phyloP scores from a whole-genome alignment of 2,113 vertebrate genomes.

The Rutilus rutilus region DNA sequence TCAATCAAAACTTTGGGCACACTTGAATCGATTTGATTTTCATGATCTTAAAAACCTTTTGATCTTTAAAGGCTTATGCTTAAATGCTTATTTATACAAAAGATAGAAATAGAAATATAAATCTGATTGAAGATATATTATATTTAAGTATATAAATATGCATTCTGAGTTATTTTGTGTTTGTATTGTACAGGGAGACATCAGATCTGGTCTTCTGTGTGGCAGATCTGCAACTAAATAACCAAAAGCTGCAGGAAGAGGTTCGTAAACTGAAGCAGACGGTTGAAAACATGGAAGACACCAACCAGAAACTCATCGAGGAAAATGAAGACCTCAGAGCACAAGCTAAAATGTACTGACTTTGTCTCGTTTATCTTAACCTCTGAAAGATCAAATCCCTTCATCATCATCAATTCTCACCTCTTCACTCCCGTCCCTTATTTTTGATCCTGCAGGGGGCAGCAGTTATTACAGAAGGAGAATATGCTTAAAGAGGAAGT shows the following conservation, averaged over 20 bases:
- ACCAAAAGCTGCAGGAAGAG: constrained; percentile 87
- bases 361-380: background rate
- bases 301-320: constrained; percentile 79
- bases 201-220: constrained; percentile 85
- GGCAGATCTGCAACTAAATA: constrained; percentile 85
- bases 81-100: background rate
- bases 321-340: constrained; percentile 77
- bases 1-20: background rate
- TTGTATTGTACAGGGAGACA: constrained; percentile 76
- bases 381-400: background rate
- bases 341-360: constrained; percentile 79
- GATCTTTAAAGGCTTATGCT: background rate
- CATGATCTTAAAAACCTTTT: background rate
- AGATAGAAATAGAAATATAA: background rate
- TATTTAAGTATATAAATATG: background rate
- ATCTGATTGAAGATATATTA: too few relatives aligned
- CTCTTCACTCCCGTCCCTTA: background rate
- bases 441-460: constrained; percentile 72
- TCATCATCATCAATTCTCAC: background rate
- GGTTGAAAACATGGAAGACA: constrained; percentile 83
- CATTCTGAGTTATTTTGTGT: background rate
- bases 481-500: constrained; percentile 88
- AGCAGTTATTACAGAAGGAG: constrained; percentile 80
- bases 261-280: constrained; percentile 80
- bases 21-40: background rate